Evolutionary conservation across 2,113 vertebrate genomes (phyloP).

Genomic region (Peromyscus leucopus): DNA sequence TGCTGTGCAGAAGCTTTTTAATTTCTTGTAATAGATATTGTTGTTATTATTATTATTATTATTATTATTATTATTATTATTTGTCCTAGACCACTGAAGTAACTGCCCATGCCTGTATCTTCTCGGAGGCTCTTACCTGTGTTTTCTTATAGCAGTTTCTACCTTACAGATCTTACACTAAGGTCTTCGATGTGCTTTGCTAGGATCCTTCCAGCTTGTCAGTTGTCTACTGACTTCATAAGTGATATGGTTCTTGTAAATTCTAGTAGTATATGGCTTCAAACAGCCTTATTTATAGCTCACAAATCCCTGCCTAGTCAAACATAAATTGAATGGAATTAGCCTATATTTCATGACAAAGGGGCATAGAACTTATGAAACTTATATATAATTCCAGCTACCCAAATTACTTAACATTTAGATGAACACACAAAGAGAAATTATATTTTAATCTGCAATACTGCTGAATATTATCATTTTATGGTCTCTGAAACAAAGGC

Average conservation of each 20-base stretch:
- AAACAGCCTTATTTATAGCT: not conserved
- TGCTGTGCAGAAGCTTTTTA: not conserved
- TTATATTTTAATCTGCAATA: not conserved
- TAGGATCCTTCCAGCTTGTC: not conserved
- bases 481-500: not conserved
- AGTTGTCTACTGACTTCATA: not conserved
- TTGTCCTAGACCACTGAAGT: not conserved
- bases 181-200: not conserved
- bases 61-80: not conserved
- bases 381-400: not conserved
- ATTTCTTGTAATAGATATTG: not conserved
- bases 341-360: not conserved
- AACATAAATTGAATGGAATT: slow-evolving; percentile 16
- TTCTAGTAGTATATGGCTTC: not conserved
- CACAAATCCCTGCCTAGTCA: not conserved
- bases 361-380: not conserved
- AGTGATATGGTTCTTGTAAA: slow-evolving; percentile 1
- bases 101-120: not conserved
- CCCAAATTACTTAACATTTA: slow-evolving; percentile 15
- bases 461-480: not conserved
- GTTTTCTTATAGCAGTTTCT: not conserved
- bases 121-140: not conserved
- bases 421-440: not conserved
- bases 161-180: not conserved
- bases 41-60: not conserved